These are phyloP conservation scores for Platanista minor DNA, from an alignment of 2,113 vertebrate species.

Conservation along the genomic window DNA sequence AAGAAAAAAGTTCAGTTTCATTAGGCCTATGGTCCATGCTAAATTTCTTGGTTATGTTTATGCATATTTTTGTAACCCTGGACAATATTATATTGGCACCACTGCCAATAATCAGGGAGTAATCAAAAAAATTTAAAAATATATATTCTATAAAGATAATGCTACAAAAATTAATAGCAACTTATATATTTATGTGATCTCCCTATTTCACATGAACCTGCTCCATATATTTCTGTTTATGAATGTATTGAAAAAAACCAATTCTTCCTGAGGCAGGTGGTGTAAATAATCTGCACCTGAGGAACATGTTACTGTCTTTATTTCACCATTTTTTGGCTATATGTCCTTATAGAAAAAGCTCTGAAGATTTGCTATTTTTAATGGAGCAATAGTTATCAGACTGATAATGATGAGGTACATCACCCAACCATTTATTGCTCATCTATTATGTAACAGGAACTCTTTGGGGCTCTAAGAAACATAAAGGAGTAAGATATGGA, in stretches of 20 bases:
- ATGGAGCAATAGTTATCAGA: neutral
- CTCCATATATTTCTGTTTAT: neutral
- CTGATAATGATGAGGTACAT: neutral
- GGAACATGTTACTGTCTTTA: neutral
- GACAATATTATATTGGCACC: neutral
- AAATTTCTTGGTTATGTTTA: neutral
- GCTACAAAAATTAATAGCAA: neutral
- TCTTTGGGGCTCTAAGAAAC: neutral
- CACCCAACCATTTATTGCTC: neutral
- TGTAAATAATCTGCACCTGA: neutral
- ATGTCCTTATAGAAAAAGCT: neutral
- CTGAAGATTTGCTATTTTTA: neutral
- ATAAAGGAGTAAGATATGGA: neutral
- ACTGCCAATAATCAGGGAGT: neutral
- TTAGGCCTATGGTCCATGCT: fast-evolving
- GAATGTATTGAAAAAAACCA: neutral
- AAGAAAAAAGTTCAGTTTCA: neutral
- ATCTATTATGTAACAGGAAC: neutral
- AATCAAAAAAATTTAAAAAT: neutral
- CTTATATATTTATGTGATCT: neutral
- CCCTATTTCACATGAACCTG: neutral
- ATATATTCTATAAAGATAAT: neutral
- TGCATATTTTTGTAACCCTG: neutral
- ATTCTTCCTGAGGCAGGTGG: neutral
- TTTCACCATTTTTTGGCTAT: neutral